Base-by-base conservation (phyloP, 2,113 vertebrate genomes). In the Diphyllodes magnificus region DNA sequence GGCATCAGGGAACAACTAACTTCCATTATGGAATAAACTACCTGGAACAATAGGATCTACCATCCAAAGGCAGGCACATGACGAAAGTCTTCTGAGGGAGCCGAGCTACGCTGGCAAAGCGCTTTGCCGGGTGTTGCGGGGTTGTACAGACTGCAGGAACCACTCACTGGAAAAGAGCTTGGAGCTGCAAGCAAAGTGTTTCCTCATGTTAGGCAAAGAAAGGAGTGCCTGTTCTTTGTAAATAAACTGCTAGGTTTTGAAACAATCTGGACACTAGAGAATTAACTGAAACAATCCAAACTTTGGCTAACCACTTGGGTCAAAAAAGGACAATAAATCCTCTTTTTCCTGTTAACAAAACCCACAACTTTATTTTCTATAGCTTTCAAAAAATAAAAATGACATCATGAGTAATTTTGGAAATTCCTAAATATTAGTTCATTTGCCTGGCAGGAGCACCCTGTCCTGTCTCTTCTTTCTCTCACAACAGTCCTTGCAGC, bases 321-420 rank as follows among this genome's bases (percentile, higher is more conserved):
- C 86, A 92, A 86, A 88, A 93, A 92, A 82, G 60, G 88, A 63
- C 91, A 93, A 88, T 63, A 94, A 93, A 91, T 61, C 22, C 57
- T 70, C 44, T 53, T 85, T 69, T 90, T 94, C 68, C 82, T 86
- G 72, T 70, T 90, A 93, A 73, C 10, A 87, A 93, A 95, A 5
- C 50, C 53, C 79, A 65, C 30, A 75, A 39, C 20, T 77, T 90
- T 60, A 35, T 95, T 96, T 91, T 93, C 68, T 91, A 82, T 88
- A 75, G 35, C 14, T 60, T 92, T 82, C 23, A 68, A 82, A 94
- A 96, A 81, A 39, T 50, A 69, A 80, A 86, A 96, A 88, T 70
- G 1, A 56, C 35, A 53, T 83, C 22, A 90, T 59, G 20, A 86
- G 19, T 78, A 60, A 77, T 86, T 94, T 60, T 17, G 14, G 69